These are phyloP conservation scores for Drosophila formosana DNA, from an alignment of 2,888 invertebrate genomes.

Conservation along the genomic window DNA sequence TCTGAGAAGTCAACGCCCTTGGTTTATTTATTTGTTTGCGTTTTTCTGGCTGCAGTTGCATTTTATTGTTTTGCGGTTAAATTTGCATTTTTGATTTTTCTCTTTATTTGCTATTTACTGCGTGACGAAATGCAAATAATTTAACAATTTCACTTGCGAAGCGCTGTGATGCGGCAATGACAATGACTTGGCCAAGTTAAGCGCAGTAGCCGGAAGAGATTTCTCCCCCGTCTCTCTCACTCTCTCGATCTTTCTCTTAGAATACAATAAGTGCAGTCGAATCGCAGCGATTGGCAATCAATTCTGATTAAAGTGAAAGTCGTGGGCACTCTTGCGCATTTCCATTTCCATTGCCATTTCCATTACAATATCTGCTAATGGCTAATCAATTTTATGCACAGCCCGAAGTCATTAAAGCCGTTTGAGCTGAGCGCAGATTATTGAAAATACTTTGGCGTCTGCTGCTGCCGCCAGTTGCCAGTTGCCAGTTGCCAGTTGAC, in stretches of 20 bases:
- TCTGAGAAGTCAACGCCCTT: conserved; percentile 49
- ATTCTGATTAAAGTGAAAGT: conserved; percentile 65
- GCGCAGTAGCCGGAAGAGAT: conserved; percentile 20
- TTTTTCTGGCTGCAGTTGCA: conserved; percentile 31
- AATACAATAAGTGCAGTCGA: conserved; percentile 32
- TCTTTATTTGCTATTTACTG: conserved; percentile 21
- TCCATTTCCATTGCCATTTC: conserved; percentile 12
- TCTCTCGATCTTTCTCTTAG: conserved; percentile 15
- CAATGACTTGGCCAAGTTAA: conserved; percentile 23
- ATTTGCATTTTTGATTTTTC: conserved; percentile 42
- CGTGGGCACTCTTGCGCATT: conserved; percentile 13
- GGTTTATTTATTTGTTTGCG: conserved; percentile 16
- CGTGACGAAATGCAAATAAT: conserved; percentile 49
- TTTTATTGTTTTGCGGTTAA: conserved; percentile 31
- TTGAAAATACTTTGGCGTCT: conserved; percentile 31
- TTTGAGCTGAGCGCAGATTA: conserved; percentile 40
- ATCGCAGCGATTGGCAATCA: conserved; percentile 31
- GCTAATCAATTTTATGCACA: conserved; percentile 63
- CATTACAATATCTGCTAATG: conserved; percentile 40
- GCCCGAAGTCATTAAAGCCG: conserved; percentile 27
- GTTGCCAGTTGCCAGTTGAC: background rate
- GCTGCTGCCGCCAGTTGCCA: too few relatives aligned
- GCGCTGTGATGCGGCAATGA: conserved; percentile 2
- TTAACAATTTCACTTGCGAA: conserved; percentile 34
- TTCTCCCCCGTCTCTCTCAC: background rate